Base-by-base conservation (phyloP, 1,140 invertebrate genomes). In the Orius insidiosus region DNA sequence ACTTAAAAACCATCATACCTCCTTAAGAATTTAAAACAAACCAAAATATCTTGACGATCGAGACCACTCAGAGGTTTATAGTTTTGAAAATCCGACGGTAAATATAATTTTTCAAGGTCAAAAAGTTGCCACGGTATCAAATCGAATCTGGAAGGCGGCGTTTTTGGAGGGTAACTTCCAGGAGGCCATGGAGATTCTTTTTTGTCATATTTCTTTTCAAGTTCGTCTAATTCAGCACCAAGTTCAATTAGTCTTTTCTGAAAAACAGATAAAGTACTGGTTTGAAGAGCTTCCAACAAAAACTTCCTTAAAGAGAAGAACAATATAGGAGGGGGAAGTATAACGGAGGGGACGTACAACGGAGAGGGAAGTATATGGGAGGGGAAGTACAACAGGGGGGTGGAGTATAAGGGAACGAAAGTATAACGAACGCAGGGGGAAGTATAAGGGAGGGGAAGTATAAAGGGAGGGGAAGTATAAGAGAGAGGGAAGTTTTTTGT, bases 121-220 rank as follows among this genome's bases (percentile, higher is more conserved):
- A 94, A 85, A 58, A 82, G 78, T 15, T 78, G 74, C 81, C 85
- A 92, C 16, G 71, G 72, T 14, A 86, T 67, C 45, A 92, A 70
- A 65, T 93, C 87, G 68, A 90, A 93, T 48, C 89, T 73, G 52
- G 72, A 77, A 13, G 68, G 65, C 5, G 84, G 76, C 49, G 71
- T 72, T 49, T 72, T 75, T 2, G 68, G 68, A 24, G 69, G 65
- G 30, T 75, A 71, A 57, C 79, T 75, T n/a, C 87, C 87, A 48
- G 82, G 60, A 1, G 87, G 88, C 87, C 87, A 93, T 0, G 65
- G 60, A n/a, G 55, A 47, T 8, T 49, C 46, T 30, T 51, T 45
- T 13, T 37, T 45, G 36, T 47, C 48, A 16, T 10, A 10, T 15
- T 40, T 10, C 11, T 18, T 44, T 32, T 31, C 42, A n/a, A 32